Percentiles rank a stretch among this genome's conserved stretches.
Evolutionary conservation across 2,888 invertebrate species (phyloP).

Genomic region (Cosmopolites sordidus): DNA sequence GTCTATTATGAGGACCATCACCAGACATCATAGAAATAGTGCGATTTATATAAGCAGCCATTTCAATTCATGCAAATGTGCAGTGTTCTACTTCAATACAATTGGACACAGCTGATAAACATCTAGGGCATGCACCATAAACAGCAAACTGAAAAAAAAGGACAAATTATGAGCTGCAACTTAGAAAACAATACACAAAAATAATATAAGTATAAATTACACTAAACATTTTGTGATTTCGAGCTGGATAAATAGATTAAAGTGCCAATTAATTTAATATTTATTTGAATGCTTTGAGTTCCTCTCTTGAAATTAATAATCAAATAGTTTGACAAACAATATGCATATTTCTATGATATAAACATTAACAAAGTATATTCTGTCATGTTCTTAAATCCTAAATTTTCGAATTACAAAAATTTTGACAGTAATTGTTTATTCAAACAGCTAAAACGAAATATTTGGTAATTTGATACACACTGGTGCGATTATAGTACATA

Average conservation of each 20-base stretch:
- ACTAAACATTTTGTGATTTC: too few relatives aligned
- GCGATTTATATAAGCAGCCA: constrained; percentile 91
- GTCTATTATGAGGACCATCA: constrained; percentile 65
- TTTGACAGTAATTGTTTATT: neutral
- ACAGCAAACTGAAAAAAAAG: constrained; percentile 23
- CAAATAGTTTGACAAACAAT: too few relatives aligned
- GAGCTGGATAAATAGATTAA: too few relatives aligned
- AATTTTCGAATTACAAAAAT: neutral
- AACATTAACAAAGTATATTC: too few relatives aligned
- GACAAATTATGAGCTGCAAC: neutral
- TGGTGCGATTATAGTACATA: neutral
- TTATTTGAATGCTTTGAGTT: too few relatives aligned
- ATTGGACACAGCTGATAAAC: constrained; percentile 10
- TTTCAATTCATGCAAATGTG: constrained; percentile 40
- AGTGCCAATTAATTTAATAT: too few relatives aligned
- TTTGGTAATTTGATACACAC: neutral
- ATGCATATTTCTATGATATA: too few relatives aligned
- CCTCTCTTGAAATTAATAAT: too few relatives aligned
- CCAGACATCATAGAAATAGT: constrained; percentile 82
- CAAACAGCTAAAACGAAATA: constrained; percentile 5
- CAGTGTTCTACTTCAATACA: constrained; percentile 6
- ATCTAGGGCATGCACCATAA: constrained; percentile 22
- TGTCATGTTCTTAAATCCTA: too few relatives aligned
- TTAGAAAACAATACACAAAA: too few relatives aligned
- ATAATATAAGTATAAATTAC: too few relatives aligned